Evolutionary conservation across 2,888 invertebrate species (phyloP).

Genomic region (Thyatira batis): DNA sequence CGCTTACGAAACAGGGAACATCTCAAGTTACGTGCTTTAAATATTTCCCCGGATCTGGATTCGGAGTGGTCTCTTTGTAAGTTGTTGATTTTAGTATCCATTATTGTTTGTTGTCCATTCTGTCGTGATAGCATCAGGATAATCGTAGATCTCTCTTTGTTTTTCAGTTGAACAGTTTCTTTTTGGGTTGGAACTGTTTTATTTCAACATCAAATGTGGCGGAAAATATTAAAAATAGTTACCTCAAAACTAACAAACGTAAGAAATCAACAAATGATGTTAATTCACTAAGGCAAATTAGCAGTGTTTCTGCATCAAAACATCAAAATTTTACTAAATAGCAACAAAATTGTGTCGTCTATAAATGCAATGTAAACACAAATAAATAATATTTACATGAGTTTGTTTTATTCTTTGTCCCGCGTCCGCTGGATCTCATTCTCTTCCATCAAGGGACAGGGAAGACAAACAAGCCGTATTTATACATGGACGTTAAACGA

Average conservation of each 20-base stretch:
- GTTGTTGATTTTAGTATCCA: background rate
- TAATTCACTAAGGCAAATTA: too few relatives aligned
- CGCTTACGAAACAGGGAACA: slow-evolving; percentile 36
- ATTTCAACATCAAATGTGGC: too few relatives aligned
- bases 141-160: too few relatives aligned
- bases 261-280: too few relatives aligned
- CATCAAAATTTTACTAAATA: background rate
- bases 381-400: background rate
- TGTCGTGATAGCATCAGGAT: too few relatives aligned
- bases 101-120: too few relatives aligned
- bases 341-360: background rate
- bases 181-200: too few relatives aligned
- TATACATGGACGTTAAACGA: slow-evolving; percentile 29
- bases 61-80: slow-evolving; percentile 10
- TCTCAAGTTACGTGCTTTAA: slow-evolving; percentile 39
- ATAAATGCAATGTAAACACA: background rate
- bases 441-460: background rate
- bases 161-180: too few relatives aligned
- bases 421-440: background rate
- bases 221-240: too few relatives aligned
- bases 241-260: too few relatives aligned
- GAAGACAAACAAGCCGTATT: slow-evolving; percentile 38
- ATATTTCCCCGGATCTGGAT: slow-evolving; percentile 27
- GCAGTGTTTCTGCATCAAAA: too few relatives aligned
- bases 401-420: background rate